phyloP scores from a whole-genome alignment of 2,113 vertebrate species.

The Paratilapia polleni region DNA sequence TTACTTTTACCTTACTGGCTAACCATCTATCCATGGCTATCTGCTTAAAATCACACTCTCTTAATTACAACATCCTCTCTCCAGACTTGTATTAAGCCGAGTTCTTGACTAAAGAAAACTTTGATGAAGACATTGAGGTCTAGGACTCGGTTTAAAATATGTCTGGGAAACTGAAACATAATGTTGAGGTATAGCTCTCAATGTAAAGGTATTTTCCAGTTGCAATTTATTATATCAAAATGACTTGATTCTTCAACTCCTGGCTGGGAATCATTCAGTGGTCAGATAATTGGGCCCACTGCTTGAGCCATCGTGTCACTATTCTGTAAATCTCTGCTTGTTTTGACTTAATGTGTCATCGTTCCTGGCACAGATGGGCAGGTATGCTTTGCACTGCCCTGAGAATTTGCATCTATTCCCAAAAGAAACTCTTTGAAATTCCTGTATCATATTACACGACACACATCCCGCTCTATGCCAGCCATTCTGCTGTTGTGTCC shows the following conservation, averaged over 20 bases:
- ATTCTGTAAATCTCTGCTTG: constrained; percentile 1
- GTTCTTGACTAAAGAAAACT: background rate
- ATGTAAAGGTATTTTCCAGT: background rate
- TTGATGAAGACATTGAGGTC: background rate
- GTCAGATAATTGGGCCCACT: background rate
- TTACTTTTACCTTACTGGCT: background rate
- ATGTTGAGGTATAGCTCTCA: background rate
- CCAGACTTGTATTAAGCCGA: background rate
- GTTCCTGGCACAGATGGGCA: background rate
- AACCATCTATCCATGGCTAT: background rate
- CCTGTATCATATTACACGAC: constrained; percentile 22
- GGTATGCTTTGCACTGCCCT: background rate
- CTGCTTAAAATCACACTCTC: background rate
- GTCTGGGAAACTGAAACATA: background rate
- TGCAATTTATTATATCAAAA: background rate
- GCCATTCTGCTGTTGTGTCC: no score
- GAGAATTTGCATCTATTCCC: background rate
- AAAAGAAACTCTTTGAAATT: constrained; percentile 25
- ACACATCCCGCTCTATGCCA: no score
- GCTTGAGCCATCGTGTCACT: background rate
- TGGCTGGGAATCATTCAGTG: background rate
- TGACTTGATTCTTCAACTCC: background rate
- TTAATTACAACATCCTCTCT: background rate
- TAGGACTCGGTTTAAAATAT: background rate
- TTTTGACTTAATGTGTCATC: constrained; percentile 12